A percentile compares a stretch with the other conserved stretches of the same genome.
Conservation (phyloP, 1,140 invertebrate genomes). For the Formica exsecta region DNA sequence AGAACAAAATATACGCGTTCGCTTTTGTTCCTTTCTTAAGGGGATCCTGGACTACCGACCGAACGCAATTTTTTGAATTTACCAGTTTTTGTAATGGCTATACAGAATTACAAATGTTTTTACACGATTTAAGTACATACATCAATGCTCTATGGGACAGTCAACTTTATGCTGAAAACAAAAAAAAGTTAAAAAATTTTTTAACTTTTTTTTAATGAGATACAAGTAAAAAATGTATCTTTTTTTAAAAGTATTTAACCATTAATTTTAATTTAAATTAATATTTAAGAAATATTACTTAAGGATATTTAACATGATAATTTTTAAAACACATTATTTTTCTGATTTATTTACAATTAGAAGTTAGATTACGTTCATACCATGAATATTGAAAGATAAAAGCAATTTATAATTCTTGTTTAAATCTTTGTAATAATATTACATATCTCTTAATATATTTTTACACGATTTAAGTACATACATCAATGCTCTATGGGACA, state of each 20-base stretch:
- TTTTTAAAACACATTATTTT: conserved; percentile 20
- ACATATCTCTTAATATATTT: too few species aligned
- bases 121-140: too few species aligned
- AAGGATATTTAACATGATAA: conserved; percentile 58
- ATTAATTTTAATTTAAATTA: background rate
- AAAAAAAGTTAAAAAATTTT: too few species aligned
- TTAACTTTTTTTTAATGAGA: conserved; percentile 1
- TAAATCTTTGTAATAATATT: too few species aligned
- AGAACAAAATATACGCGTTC: conserved; percentile 73
- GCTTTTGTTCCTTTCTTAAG: conserved; percentile 78
- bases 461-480: too few species aligned
- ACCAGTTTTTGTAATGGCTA: too few species aligned
- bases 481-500: too few species aligned
- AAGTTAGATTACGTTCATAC: background rate
- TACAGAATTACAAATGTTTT: too few species aligned
- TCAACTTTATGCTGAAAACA: too few species aligned
- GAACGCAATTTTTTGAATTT: too few species aligned
- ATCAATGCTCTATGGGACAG: too few species aligned
- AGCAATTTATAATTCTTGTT: conserved; percentile 20
- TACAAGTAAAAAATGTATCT: background rate
- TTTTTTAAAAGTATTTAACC: conserved; percentile 8
- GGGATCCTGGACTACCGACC: too few species aligned
- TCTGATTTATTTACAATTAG: background rate
- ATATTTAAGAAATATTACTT: conserved; percentile 45
- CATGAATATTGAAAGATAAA: conserved; percentile 8